Conservation (phyloP, 1,140 invertebrate species). For the Drosophila tropicalis region DNA sequence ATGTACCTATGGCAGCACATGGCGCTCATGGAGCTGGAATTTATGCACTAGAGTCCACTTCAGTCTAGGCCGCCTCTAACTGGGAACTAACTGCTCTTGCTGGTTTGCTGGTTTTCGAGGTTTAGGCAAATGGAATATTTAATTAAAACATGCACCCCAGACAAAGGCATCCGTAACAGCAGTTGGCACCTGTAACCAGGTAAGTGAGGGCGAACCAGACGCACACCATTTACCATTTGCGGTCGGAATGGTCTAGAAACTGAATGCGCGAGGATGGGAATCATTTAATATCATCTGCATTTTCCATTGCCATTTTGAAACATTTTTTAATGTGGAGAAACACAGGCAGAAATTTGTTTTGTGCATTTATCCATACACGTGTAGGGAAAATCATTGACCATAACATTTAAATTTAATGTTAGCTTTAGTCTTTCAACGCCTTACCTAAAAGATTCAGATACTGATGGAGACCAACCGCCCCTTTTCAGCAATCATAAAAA, state of each 20-base stretch:
- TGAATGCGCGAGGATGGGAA: not conserved
- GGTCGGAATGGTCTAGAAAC: constrained; percentile 32
- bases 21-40: constrained; percentile 32
- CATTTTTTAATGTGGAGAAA: not conserved
- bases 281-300: constrained; percentile 62
- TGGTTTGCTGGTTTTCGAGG: constrained; percentile 55
- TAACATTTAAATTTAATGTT: constrained; percentile 78
- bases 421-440: constrained; percentile 59
- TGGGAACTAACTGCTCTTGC: constrained; percentile 58
- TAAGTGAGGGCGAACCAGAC: constrained; percentile 43
- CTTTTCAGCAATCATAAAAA: constrained; percentile 70
- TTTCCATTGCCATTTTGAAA: constrained; percentile 17
- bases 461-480: constrained; percentile 27
- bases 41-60: constrained; percentile 31
- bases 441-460: constrained; percentile 19
- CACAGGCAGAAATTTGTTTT: constrained; percentile 58
- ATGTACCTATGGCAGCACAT: constrained; percentile 19
- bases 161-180: constrained; percentile 33
- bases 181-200: constrained; percentile 28
- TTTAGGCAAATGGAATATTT: constrained; percentile 82
- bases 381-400: constrained; percentile 41
- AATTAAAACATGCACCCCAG: constrained; percentile 74
- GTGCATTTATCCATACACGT: constrained; percentile 66
- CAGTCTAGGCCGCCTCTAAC: not conserved
- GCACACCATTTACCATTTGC: constrained; percentile 53